phyloP scores from a whole-genome alignment of 2,113 vertebrate species.

The Coryphaenoides rupestris region DNA sequence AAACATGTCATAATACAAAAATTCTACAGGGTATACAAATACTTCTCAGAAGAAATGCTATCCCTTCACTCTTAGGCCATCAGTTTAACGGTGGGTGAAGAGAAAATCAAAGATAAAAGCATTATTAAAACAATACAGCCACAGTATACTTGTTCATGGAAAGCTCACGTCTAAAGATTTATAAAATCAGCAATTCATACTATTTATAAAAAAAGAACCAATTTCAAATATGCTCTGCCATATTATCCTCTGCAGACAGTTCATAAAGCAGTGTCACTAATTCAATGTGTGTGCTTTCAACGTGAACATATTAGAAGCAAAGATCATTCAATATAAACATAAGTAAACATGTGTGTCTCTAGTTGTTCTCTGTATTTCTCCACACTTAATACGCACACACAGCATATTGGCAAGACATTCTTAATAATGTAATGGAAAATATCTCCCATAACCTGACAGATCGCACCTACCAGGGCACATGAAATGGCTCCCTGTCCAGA shows the following conservation, averaged over 20 bases:
- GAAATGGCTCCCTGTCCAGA: too few species aligned
- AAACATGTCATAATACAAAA: conserved; percentile 21
- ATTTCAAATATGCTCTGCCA: neutral
- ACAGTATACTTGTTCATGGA: conserved; percentile 55
- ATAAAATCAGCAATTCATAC: conserved; percentile 43
- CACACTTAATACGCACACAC: too few species aligned
- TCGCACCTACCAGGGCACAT: too few species aligned
- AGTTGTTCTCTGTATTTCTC: too few species aligned
- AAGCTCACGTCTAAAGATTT: conserved; percentile 60
- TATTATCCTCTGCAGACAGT: conserved; percentile 14
- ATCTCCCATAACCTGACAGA: too few species aligned
- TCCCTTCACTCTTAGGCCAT: neutral
- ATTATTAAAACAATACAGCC: conserved; percentile 41
- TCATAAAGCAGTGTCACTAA: conserved; percentile 7
- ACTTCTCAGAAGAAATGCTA: neutral
- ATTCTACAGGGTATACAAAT: conserved; percentile 1
- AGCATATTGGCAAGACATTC: too few species aligned
- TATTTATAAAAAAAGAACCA: conserved; percentile 12
- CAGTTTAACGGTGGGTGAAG: conserved; percentile 7
- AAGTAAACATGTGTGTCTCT: too few species aligned
- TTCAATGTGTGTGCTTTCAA: conserved; percentile 1
- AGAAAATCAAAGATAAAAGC: conserved; percentile 30
- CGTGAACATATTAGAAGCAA: too few species aligned
- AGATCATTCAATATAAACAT: too few species aligned
- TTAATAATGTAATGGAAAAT: too few species aligned